Percentiles rank a stretch among this genome's conserved stretches.
These are phyloP conservation scores for Dexiosoma caninum DNA, from an alignment of 2,888 invertebrate genomes.

Conservation along the genomic window DNA sequence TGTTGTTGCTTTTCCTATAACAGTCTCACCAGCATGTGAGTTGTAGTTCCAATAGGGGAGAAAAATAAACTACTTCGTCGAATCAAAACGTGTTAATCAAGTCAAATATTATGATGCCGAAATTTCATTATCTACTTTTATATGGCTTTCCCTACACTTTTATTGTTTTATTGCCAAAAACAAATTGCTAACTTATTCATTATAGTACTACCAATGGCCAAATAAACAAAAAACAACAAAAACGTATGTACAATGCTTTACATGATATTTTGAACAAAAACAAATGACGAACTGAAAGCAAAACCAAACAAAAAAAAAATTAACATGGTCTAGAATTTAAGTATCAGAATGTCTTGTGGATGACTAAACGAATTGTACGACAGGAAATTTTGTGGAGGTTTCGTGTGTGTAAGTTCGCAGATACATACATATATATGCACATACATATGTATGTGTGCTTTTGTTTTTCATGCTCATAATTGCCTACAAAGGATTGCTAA, in stretches of 20 bases:
- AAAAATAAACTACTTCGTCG: slow-evolving; percentile 1
- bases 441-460: not conserved
- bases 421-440: not conserved
- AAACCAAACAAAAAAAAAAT: too few relatives aligned
- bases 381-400: slow-evolving; percentile 9
- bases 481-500: slow-evolving; percentile 41
- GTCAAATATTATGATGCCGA: slow-evolving; percentile 16
- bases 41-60: not conserved
- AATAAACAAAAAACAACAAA: not conserved
- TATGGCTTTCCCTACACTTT: not conserved
- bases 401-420: not conserved
- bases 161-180: slow-evolving; percentile 7
- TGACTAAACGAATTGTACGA: not conserved
- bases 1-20: slow-evolving; percentile 25
- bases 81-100: slow-evolving; percentile 38
- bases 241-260: not conserved
- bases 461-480: not conserved
- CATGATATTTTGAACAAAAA: not conserved
- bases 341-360: slow-evolving; percentile 12
- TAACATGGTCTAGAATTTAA: slow-evolving; percentile 2
- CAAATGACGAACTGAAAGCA: not conserved
- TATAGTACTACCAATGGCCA: slow-evolving; percentile 2
- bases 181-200: slow-evolving; percentile 25
- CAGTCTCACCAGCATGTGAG: not conserved
- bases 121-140: not conserved